Base-by-base conservation (phyloP, 2,797 vertebrate genomes). In the Gymnothorax javanicus region DNA sequence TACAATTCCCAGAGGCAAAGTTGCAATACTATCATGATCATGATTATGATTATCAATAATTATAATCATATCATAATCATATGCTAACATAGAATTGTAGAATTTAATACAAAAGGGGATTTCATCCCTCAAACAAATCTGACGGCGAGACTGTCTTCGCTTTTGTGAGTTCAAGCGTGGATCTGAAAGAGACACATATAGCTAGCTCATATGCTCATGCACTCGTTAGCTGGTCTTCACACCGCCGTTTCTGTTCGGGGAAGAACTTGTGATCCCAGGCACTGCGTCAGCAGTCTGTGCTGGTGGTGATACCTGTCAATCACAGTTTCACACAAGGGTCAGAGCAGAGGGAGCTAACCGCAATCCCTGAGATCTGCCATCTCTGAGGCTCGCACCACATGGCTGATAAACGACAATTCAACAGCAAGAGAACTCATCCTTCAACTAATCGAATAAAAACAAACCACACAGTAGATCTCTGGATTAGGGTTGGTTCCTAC, bases 231-330 rank as follows among this genome's bases (percentile, higher is more conserved):
- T 58, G 56, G 81, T 84, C 23, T 52, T 86, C 94, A 97, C 4
- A 97, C 96, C 0, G 93, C 90, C 0, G 96, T 97, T 91, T 97
- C 97, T 0, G 96, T 95, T 89, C 92, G 96, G 58, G 86, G 82
- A 7, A 67, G 23, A 0, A 82, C 69, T 85, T 93, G 94, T 64
- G 90, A 94, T 1, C 0, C 87, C 85, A 97, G 93, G 87, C 87
- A 94, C 75, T 94, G 94, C 52, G 7, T 0, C 27, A 97, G 92
- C 84, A 95, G 9, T 0, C 6, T 87, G 89, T 93, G 95, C 90
- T 97, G 95, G 1, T 88, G 91, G 0, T 25, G 3, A 85, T 96
- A 97, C 88, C 96, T 97, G 85, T 88, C 85, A 73, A 85, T 50
- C 82, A 57, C 54, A n/a, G 82, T 33, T 86, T 86, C 7, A 4